Conservation (phyloP, 2,888 invertebrate genomes). For the Rhagium mordax region DNA sequence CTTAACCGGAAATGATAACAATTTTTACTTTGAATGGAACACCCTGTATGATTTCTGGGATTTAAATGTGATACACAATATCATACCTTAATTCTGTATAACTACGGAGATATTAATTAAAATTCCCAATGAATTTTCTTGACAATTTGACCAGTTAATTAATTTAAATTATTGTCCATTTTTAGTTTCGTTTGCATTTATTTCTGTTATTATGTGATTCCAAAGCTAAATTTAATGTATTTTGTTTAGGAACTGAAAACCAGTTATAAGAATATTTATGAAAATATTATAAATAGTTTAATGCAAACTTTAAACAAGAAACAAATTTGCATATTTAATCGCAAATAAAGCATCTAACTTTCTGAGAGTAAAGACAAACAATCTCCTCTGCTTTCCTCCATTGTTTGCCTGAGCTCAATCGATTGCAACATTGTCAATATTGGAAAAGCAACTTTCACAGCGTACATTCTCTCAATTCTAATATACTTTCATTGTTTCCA, state of each 20-base stretch:
- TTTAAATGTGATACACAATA: too few relatives aligned
- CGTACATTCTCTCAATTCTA: neutral
- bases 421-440: constrained; percentile 57
- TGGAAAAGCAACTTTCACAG: constrained; percentile 40
- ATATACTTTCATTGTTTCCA: constrained; percentile 15
- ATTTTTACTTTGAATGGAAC: too few relatives aligned
- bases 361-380: constrained; percentile 31
- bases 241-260: neutral
- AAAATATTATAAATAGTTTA: neutral
- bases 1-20: too few relatives aligned
- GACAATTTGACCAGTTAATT: too few relatives aligned
- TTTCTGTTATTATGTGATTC: neutral
- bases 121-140: too few relatives aligned
- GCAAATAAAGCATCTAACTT: constrained; percentile 30
- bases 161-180: neutral
- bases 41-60: too few relatives aligned
- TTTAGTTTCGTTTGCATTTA: neutral
- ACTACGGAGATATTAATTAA: too few relatives aligned
- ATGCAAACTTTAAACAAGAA: neutral
- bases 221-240: neutral
- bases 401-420: constrained; percentile 53
- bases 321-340: constrained; percentile 32
- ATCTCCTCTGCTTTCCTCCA: constrained; percentile 14
- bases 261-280: neutral
- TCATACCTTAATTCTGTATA: too few relatives aligned